These are phyloP conservation scores for Montipora capitata DNA, from an alignment of 92 coral and sea anemone species.

Conservation along the genomic window DNA sequence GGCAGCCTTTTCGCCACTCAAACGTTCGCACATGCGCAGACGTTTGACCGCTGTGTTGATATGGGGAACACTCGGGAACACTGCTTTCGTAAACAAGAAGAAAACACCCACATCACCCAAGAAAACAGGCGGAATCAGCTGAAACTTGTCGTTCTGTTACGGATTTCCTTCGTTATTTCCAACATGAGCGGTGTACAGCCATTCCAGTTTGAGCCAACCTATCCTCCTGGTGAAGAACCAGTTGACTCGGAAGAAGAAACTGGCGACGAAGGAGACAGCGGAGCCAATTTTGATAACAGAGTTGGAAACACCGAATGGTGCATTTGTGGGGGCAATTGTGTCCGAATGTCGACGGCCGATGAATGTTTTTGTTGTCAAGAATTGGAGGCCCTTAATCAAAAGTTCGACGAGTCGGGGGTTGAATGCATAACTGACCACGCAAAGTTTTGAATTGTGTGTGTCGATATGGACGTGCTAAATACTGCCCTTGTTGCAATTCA, in stretches of 20 bases:
- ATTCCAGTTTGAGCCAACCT: constrained; percentile 18
- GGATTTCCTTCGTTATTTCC: background rate
- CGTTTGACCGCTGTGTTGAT: no score
- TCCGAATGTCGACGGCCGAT: background rate
- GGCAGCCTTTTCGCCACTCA: no score
- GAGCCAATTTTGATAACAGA: background rate
- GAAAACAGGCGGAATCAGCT: no score
- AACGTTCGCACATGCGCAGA: no score
- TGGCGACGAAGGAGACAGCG: background rate
- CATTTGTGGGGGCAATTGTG: constrained; percentile 2
- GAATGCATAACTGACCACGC: constrained; percentile 35
- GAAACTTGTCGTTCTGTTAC: no score
- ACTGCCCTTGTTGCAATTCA: constrained; percentile 63
- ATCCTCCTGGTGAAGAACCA: constrained; percentile 29
- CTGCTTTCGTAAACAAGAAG: no score
- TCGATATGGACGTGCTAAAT: constrained; percentile 61
- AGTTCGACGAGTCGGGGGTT: background rate
- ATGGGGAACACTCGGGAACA: no score
- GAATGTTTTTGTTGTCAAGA: constrained; percentile 10
- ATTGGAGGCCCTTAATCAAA: background rate
- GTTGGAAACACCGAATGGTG: constrained; percentile 22
- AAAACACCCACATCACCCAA: no score
- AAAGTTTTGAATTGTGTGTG: constrained; percentile 51
- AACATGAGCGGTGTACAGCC: constrained; percentile 25
- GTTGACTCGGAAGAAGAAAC: background rate